Evolutionary conservation across 1,140 invertebrate genomes (phyloP).

Genomic region (Drosophila kikkawai): DNA sequence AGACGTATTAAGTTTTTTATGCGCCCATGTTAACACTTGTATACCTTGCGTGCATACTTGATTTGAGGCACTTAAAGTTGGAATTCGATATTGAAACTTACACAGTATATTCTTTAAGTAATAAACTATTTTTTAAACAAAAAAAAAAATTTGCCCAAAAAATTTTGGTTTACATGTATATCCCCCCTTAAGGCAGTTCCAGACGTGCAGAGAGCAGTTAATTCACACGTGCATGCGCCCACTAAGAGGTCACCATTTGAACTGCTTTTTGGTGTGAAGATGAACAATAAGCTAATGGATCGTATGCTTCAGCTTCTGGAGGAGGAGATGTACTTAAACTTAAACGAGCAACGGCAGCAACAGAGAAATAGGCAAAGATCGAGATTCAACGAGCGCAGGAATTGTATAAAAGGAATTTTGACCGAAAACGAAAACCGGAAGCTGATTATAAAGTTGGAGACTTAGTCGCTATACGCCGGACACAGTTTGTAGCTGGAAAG

Average conservation of each 20-base stretch:
- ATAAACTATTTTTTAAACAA: too few species aligned
- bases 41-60: too few species aligned
- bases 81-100: too few species aligned
- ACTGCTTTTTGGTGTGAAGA: not conserved
- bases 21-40: too few species aligned
- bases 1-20: too few species aligned
- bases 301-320: not conserved
- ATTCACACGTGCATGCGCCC: not conserved
- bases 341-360: not conserved
- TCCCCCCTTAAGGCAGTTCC: too few species aligned
- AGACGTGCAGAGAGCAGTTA: not conserved
- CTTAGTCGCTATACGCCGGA: not conserved
- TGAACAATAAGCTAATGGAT: not conserved
- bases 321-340: not conserved
- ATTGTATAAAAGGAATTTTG: not conserved
- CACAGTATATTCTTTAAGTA: too few species aligned
- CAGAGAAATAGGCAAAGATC: not conserved
- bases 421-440: not conserved
- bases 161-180: too few species aligned
- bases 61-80: too few species aligned
- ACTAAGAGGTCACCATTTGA: conserved; percentile 1
- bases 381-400: not conserved
- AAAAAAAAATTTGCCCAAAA: too few species aligned
- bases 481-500: not conserved
- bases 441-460: not conserved